Conservation (phyloP, 2,888 invertebrate genomes). For the Lasioglossum marginatum region DNA sequence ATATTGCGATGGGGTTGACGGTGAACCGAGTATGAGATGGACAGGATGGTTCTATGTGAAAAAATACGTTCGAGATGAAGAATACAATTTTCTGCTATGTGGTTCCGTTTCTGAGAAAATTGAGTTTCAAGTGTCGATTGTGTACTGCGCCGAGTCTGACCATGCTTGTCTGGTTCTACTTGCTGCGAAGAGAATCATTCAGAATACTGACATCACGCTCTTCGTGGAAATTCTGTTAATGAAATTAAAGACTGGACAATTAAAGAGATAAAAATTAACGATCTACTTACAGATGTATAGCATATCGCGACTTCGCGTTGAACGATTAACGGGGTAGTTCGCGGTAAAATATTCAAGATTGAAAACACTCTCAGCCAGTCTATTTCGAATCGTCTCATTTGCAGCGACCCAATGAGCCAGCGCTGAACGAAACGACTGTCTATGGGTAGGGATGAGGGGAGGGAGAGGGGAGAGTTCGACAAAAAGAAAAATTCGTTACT, state of each 20-base stretch:
- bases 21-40: background rate
- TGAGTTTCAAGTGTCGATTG: background rate
- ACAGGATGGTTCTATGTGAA: background rate
- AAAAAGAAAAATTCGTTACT: slow-evolving; percentile 34
- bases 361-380: slow-evolving; percentile 26
- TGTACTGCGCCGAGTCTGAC: background rate
- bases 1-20: background rate
- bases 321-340: background rate
- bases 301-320: too few species aligned
- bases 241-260: background rate
- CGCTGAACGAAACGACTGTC: background rate
- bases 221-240: background rate
- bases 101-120: background rate
- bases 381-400: slow-evolving; percentile 25
- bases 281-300: background rate
- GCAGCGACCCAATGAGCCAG: slow-evolving; percentile 10
- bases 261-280: background rate
- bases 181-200: background rate
- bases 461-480: background rate
- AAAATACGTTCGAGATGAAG: background rate
- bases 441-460: background rate
- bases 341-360: slow-evolving; percentile 34
- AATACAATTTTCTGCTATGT: background rate
- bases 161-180: background rate
- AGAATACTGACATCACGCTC: background rate